Base-by-base conservation (phyloP, 2,888 invertebrate species). In the Acleris laterana region DNA sequence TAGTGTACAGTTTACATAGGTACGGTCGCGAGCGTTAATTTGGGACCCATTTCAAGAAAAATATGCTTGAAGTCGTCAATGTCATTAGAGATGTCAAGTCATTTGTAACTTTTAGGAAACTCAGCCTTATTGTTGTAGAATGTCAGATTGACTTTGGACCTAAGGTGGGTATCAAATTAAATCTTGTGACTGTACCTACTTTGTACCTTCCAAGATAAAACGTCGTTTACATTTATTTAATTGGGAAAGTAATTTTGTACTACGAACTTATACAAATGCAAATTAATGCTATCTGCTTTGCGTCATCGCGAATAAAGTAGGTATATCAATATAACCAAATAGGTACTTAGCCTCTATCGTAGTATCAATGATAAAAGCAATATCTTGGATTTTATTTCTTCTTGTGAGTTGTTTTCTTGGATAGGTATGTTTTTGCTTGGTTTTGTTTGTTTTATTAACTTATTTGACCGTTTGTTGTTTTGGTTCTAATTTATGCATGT, bases 381-480 rank as follows among this genome's bases (percentile, higher is more conserved):
- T 66, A 63, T 60, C 46, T 63, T 57, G 56, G 55, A 56, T 63
- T 51, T 62, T 50, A 57, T 66, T 66, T 66, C 48, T 59, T 46
- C 42, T 61, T 62, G 51, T 50, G 59, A 77, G 76, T 77, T 79
- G 79, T 74, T 74, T 72, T 74, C 71, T 75, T 82, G 79, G 78
- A 77, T 81, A 78, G 81, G 84, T 84, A 79, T 77, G 80, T 82
- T 81, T 82, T 86, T 71, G 88, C 85, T 88, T 89, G 82, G 78
- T 77, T 82, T 86, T 85, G 81, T 84, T 87, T 85, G 82, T 86
- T 84, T 83, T 82, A 82, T 79, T 89, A 88, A 88, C 85, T 87
- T 89, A 89, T 86, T 86, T 82, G 79, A 81, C 79, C 80, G 82
- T 80, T 83, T 87, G 82, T 83, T 82, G 83, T 85, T 72, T 88